Evolutionary conservation across 1,140 invertebrate genomes (phyloP), one percentile per base, ranked within the genome.

Genomic region (Oreohelix idahoensis): DNA sequence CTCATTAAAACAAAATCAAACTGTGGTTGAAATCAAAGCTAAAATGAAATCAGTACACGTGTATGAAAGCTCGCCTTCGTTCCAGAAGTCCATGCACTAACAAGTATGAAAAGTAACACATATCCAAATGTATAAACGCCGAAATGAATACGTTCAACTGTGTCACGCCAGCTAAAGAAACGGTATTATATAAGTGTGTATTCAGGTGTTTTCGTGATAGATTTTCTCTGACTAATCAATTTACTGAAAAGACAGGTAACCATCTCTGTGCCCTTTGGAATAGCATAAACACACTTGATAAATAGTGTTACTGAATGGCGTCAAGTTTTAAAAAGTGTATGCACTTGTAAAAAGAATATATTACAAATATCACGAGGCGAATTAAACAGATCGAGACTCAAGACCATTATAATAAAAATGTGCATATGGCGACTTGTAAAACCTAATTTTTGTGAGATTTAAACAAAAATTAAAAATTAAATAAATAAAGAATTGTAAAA

Each of bases 241-340:
- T 23, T 58, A 35, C n/a, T 66, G 63, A 58, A 58, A 23, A 26
- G 63, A 66, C 11, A 32, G 1, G 63, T 23, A 32, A 8, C 5
- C 29, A 13, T n/a, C 23, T 66, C n/a, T 66, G 29, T 32, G 20
- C 8, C 63, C 17, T 29, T 8, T 66, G 23, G n/a, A 66, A 66
- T 66, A 66, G 63, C 63, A 66, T 32, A 29, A 66, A 66, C 29
- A 66, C 63, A 66, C n/a, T 29, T 66, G 29, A 66, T 66, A 32
- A 32, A 66, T 32, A 66, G 29, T 17, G 51, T 26, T 58, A 58
- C n/a, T n/a, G n/a, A n/a, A n/a, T n/a, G n/a, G n/a, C n/a, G n/a
- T n/a, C n/a, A n/a, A n/a, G n/a, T n/a, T n/a, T n/a, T n/a, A n/a
- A n/a, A n/a, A n/a, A n/a, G n/a, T n/a, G n/a, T n/a, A n/a, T n/a